Base-by-base conservation (phyloP, 1,140 invertebrate genomes). In the Cydia strobilella region DNA sequence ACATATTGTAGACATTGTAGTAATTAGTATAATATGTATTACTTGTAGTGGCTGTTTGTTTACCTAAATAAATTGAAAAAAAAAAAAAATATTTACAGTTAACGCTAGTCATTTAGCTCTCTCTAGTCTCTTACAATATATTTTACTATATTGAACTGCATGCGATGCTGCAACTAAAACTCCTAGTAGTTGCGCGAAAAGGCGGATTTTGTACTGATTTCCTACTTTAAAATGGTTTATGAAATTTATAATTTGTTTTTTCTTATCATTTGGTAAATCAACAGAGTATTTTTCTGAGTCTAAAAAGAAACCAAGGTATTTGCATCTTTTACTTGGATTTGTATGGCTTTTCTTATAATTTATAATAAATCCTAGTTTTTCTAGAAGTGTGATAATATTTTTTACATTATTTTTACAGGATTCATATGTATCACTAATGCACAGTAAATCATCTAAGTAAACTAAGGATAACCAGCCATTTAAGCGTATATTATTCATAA, bases 401-500 rank as follows among this genome's bases (percentile, higher is more conserved):
- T n/a, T n/a, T n/a, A n/a, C n/a, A n/a, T n/a, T n/a, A n/a, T n/a
- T n/a, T 13, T 69, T 23, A 63, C 75, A 76, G 12, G 45, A 27
- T 59, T 63, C 18, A 39, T 71, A 45, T 15, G 69, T 39, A 23
- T 65, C 13, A 76, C 51, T 48, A 13, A 76, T 25, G n/a, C 65
- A 63, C 5, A 76, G 45, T 13, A 59, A 42, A 45, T 76, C 75
- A 59, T 76, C 75, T 45, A 76, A 63, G 39, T 76, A 76, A 9
- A 72, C 12, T 12, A 63, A 62, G 23, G 75, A 76, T n/a, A 76
- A 48, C 10, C 42, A 73, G 45, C 75, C 71, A n/a, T 31, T 27
- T 23, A 23, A 42, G 27, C 75, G 20, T 75, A 63, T 10, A 74
- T 54, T n/a, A 83, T 27, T 10, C n/a, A 39, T 42, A n/a, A 82